Conservation (phyloP, 2,888 invertebrate species). For the Tortricodes alternella region DNA sequence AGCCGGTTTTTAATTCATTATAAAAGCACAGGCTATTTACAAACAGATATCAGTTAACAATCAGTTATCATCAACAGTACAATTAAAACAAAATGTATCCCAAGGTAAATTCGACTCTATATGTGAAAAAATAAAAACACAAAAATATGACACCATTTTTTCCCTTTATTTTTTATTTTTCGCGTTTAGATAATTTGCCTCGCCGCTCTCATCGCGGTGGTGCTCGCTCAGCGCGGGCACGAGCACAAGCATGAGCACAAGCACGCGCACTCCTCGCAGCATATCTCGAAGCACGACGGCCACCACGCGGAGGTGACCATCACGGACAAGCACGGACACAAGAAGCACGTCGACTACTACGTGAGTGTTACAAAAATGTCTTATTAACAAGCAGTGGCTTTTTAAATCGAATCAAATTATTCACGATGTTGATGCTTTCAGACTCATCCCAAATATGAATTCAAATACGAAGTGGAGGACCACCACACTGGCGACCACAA, state of each 20-base stretch:
- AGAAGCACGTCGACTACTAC: slow-evolving; percentile 46
- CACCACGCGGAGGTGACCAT: slow-evolving; percentile 53
- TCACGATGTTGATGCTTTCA: slow-evolving; percentile 25
- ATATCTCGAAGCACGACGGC: slow-evolving; percentile 59
- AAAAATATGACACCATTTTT: neutral
- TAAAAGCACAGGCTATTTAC: too few relatives aligned
- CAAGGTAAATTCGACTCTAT: too few relatives aligned
- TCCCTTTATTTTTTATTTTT: slow-evolving; percentile 49
- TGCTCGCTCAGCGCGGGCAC: slow-evolving; percentile 51
- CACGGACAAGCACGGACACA: slow-evolving; percentile 48
- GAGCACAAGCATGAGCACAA: slow-evolving; percentile 51
- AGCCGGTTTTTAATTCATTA: too few relatives aligned
- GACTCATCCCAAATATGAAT: slow-evolving; percentile 54
- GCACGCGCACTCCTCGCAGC: slow-evolving; percentile 63
- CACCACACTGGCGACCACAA: slow-evolving; percentile 75
- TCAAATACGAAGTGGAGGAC: slow-evolving; percentile 72
- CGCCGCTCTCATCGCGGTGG: slow-evolving; percentile 45
- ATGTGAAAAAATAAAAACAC: neutral
- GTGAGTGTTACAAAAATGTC: slow-evolving; percentile 37
- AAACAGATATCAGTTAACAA: too few relatives aligned
- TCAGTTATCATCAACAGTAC: too few relatives aligned
- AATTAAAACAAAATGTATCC: too few relatives aligned
- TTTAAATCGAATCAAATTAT: too few relatives aligned
- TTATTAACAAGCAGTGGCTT: neutral
- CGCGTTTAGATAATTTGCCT: neutral